Evolutionary conservation across 2,113 vertebrate genomes (phyloP), one percentile per base, ranked within the genome.

Genomic region (Neodon shergylaensis): DNA sequence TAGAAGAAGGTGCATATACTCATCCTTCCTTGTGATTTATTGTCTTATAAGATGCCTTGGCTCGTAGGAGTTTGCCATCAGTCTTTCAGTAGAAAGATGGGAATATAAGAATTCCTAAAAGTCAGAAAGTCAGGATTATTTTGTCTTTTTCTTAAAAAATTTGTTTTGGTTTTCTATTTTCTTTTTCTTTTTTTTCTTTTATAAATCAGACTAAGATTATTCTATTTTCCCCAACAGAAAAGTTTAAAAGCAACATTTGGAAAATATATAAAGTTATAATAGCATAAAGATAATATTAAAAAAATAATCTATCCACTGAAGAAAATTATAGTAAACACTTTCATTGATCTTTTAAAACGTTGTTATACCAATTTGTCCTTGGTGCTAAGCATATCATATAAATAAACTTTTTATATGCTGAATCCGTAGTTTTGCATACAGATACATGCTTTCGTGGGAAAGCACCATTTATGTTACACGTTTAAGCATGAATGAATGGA

Each of bases 261-360:
- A 73, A 88, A 78, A 73, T 76, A 39, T 3, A 73, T 70, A 83
- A 90, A 66, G 78, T 61, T 76, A 17, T 54, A 54, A 49, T 31
- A 52, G 47, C 66, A 24, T 44, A 24, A 77, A 76, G 13, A 86
- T 72, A 11, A 22, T 17, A 19, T 3, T 92, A 47, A 84, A 72
- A 84, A 72, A 81, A 33, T 22, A 68, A 54, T 88, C 10, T 33
- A 92, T 16, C 42, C 54, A 83, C 31, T 52, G 72, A 21, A 83
- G 68, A 93, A 93, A 77, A 87, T 54, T 5, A 54, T 54, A 54
- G 54, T 54, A 12, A 90, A 44, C 2, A 58, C 87, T 83, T 77
- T 91, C 4, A 88, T 84, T 89, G 39, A 70, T 89, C 65, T 79
- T 11, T 96, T 74, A 78, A 81, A 77, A 54, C 79, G 3, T 94